These are phyloP conservation scores for Channallabes apus DNA, from an alignment of 2,797 vertebrate genomes.

Conservation along the genomic window DNA sequence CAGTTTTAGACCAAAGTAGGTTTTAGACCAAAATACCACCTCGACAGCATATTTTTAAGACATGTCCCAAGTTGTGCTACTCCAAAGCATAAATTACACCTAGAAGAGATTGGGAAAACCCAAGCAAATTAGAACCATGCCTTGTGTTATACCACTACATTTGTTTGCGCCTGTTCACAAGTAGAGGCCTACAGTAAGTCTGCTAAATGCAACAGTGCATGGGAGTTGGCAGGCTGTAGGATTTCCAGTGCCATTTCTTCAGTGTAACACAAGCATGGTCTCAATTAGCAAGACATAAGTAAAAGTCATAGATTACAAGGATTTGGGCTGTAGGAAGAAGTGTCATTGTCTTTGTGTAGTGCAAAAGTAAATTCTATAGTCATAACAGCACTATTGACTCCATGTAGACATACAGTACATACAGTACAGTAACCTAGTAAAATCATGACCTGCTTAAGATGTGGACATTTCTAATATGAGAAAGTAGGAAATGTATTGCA, in stretches of 20 bases:
- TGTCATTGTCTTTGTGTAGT: too few relatives aligned
- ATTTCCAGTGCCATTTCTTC: neutral
- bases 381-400: constrained; percentile 8
- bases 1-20: neutral
- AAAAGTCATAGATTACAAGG: too few relatives aligned
- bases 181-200: neutral
- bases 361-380: too few relatives aligned
- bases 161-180: neutral
- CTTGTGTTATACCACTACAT: neutral
- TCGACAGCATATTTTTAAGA: neutral
- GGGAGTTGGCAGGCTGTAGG: neutral
- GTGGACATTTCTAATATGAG: neutral
- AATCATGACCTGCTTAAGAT: constrained; percentile 8
- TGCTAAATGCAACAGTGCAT: neutral
- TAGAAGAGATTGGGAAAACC: neutral
- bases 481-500: neutral
- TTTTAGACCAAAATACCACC: neutral
- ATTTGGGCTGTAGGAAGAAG: too few relatives aligned
- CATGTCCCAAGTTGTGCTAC: neutral
- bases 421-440: constrained; percentile 9
- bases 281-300: too few relatives aligned
- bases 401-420: constrained; percentile 13
- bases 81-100: neutral
- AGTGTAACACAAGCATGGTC: too few relatives aligned
- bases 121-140: constrained; percentile 1